These are phyloP conservation scores for Lophura nycthemera DNA, from an alignment of 2,113 vertebrate species.

Conservation along the genomic window DNA sequence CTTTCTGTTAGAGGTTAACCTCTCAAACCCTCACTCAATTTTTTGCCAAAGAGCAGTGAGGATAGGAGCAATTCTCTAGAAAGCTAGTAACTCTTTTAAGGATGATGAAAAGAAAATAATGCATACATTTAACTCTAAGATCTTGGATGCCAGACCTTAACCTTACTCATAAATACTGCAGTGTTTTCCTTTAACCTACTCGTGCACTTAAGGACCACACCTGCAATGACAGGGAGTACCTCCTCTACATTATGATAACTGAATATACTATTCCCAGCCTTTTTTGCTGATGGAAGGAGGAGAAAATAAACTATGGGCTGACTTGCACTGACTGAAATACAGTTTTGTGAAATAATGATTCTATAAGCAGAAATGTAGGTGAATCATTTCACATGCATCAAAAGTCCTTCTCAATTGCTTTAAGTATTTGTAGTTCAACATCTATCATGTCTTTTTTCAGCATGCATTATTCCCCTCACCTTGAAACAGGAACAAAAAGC, in stretches of 20 bases:
- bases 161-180: neutral
- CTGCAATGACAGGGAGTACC: neutral
- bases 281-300: neutral
- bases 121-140: neutral
- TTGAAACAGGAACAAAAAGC: neutral
- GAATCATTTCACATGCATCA: neutral
- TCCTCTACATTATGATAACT: neutral
- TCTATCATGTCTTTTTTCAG: neutral
- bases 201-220: neutral
- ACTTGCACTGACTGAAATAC: neutral
- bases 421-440: neutral
- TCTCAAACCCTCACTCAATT: slow-evolving; percentile 10
- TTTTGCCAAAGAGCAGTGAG: neutral
- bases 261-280: neutral
- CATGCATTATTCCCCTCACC: neutral
- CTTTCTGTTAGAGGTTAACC: slow-evolving; percentile 34
- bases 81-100: neutral
- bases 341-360: neutral
- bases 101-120: neutral
- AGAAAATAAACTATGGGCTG: neutral
- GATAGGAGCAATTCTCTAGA: slow-evolving; percentile 22
- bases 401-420: neutral
- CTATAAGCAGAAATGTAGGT: neutral
- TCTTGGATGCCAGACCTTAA: neutral
- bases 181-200: neutral